phyloP scores from a whole-genome alignment of 64 coral and sea anemone genomes.

The Acropora yongei region DNA sequence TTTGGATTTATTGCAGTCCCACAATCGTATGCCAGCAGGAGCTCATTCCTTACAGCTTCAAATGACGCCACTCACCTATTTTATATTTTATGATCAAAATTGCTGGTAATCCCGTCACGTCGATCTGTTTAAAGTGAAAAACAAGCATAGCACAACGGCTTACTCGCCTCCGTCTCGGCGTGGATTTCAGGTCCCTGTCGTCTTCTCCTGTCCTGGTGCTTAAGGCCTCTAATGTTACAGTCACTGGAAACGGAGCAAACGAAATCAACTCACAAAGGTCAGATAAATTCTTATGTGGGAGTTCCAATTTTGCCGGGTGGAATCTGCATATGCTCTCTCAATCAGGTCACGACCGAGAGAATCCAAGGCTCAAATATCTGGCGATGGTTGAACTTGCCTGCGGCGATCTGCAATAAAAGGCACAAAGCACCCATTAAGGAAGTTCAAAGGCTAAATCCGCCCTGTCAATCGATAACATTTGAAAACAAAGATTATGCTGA shows the following conservation, averaged over 20 bases:
- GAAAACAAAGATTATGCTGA: background rate
- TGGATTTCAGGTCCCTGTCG: too few species aligned
- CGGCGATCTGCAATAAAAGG: background rate
- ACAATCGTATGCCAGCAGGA: too few species aligned
- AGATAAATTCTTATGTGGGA: background rate
- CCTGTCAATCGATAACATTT: constrained; percentile 17
- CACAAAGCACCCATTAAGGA: background rate
- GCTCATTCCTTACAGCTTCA: too few species aligned
- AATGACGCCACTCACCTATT: background rate
- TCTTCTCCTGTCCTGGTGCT: too few species aligned
- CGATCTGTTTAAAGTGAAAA: too few species aligned
- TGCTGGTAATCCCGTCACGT: too few species aligned
- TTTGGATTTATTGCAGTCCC: too few species aligned
- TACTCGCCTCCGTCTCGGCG: too few species aligned
- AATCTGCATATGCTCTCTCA: background rate
- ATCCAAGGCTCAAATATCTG: constrained; percentile 1
- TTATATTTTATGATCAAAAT: too few species aligned
- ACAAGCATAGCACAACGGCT: too few species aligned
- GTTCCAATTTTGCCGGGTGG: background rate
- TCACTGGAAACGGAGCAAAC: background rate
- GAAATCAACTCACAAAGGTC: background rate
- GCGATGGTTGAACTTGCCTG: background rate
- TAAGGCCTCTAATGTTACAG: background rate
- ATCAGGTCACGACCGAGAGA: background rate
- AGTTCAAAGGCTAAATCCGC: constrained; percentile 11